Base-by-base conservation (phyloP, 1,140 invertebrate genomes). In the Mycetomoellerius zeteki region DNA sequence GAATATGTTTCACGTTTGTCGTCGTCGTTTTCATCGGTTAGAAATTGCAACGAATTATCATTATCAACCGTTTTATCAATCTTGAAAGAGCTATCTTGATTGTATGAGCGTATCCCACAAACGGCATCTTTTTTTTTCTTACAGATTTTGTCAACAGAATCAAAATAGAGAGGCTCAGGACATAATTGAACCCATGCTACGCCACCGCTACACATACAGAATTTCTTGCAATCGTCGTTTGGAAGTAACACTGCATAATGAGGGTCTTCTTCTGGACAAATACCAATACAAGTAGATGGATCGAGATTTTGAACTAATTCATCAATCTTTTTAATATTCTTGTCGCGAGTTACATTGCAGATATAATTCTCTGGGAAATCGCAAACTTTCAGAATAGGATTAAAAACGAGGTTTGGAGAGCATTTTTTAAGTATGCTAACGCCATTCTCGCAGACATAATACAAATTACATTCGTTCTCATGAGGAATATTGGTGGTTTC, bases 361-460 rank as follows among this genome's bases (percentile, higher is more conserved):
- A 62, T 33, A 10, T 91, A 93, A 62, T 91, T 84, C 7, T 87
- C 33, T 7, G 92, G 92, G 69, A 88, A 94, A 85, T 94, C 93
- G 73, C 95, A 95, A 0, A 96, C 94, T 90, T 95, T 92, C 1
- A 91, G 30, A 24, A 88, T 87, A 8, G 95, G 93, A 89, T 96
- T 96, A 85, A 96, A 97, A 50, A 69, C 21, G 14, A 94, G 89
- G 1, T 96, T 89, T 1, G 91, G 93, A 0, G 65, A 37, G 82
- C 97, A 97, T 3, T 78, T 52, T 69, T 95, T 94, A 52, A 94
- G 86, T 0, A 95, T 92, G 56, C 96, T 95, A 2, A 90, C 69
- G 0, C 96, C 96, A 54, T 96, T 94, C 10, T 91, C 91, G 75
- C 96, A 97, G 77, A 95, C 94, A 91, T 95, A 97, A 92, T 96